Evolutionary conservation across 2,888 invertebrate genomes (phyloP), one percentile per base, ranked within the genome.

Genomic region (Nysson spinosus): DNA sequence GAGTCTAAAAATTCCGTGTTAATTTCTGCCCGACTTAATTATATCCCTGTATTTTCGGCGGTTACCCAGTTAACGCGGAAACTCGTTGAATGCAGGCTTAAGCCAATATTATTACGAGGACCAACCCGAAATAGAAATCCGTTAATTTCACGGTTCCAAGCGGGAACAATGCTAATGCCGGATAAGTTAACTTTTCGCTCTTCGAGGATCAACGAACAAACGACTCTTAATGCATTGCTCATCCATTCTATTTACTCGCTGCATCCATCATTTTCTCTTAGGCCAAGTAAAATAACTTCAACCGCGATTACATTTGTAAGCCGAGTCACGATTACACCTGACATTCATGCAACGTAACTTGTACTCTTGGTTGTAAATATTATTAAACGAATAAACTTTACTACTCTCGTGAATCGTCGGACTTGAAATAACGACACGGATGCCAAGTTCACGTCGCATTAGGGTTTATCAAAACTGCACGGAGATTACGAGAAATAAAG

Each of bases 141-240:
- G 58, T 19, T 35, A 50, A 47, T 44, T 51, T 40, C 54, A 35
- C 66, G 51, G 20, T 43, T 35, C 35, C 46, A 47, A 43, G 26
- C 32, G 11, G n/a, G 11, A 20, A 47, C 43, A 55, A 50, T n/a
- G 44, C 55, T 14, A 34, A 54, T 16, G 28, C 26, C 14, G 26
- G 24, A 22, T 17, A 19, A 39, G 9, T 28, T 47, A 22, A 44
- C 44, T 57, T 56, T 49, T 35, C 47, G 42, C 32, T 47, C 39
- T 51, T 49, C 19, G 26, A 39, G 51, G 39, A 62, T 66, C 35
- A 54, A 56, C 51, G 47, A 52, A 56, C 62, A 56, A 55, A 56
- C 65, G 40, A 46, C 51, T 39, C 47, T 66, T 62, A 62, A 62
- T 34, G 51, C 40, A 39, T 54, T 17, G 43, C 43, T 6, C 22